Percentiles rank a stretch among this genome's conserved stretches.
Conservation (phyloP, 2,113 vertebrate genomes). For the Sula dactylatra region DNA sequence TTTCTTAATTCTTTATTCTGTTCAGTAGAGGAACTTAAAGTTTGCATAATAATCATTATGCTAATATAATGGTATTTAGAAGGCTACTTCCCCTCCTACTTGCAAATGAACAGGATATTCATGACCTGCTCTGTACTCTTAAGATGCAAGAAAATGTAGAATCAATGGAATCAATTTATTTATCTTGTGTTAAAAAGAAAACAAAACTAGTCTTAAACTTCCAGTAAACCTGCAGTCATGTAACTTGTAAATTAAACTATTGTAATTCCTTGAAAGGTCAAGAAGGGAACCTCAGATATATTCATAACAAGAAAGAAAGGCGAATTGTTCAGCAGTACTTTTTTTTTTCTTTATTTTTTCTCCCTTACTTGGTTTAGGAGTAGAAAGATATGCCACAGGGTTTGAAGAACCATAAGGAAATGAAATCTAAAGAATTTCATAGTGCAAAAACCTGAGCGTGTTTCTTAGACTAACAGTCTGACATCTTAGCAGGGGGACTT, state of each 20-base stretch:
- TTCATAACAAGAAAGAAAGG: neutral
- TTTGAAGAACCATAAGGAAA: neutral
- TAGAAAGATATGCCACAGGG: neutral
- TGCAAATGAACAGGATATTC: neutral
- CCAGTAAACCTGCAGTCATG: neutral
- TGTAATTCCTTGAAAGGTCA: neutral
- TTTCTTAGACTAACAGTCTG: neutral
- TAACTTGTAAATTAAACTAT: neutral
- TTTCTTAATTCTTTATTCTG: neutral
- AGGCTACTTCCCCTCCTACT: neutral
- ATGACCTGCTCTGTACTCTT: neutral
- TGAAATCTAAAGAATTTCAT: neutral
- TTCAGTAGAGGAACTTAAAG: neutral
- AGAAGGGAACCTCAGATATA: neutral
- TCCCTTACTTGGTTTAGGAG: neutral
- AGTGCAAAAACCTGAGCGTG: neutral
- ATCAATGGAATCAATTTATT: neutral
- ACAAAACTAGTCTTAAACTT: neutral
- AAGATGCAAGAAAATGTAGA: neutral
- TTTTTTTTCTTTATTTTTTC: neutral
- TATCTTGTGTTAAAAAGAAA: neutral
- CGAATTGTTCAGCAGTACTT: neutral
- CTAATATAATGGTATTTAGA: neutral
- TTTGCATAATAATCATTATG: neutral
- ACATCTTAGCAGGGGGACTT: neutral